Base-by-base conservation (phyloP, 2,113 vertebrate genomes). In the Isichthys henryi region DNA sequence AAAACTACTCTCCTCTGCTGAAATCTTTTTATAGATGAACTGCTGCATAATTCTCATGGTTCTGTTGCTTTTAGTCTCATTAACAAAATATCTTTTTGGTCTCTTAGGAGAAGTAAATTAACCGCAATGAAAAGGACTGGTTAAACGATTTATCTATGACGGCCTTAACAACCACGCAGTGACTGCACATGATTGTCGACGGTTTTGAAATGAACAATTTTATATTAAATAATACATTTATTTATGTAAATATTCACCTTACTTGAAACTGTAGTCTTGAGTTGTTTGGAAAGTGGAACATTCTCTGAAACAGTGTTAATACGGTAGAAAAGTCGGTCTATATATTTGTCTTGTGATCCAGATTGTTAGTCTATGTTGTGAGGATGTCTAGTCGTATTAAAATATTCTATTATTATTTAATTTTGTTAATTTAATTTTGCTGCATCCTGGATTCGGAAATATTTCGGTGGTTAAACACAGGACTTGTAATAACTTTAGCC, bases 11-110 rank as follows among this genome's bases (percentile, higher is more conserved):
- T 77, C 50, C 70, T 88, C 31, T 19, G 19, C 19, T 31, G 43
- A 11, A 23, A 46, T 58, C n/a, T 23, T 70, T 84, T 89, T 58
- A 89, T 89, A 56, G 15, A 82, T 88, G 17, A 88, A 56, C 77
- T 89, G 50, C 21, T 83, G 31, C 39, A 62, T 17, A 87, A 87
- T 19, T 58, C 70, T 58, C 35, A 17, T 83, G 2, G 49, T 56
- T 53, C 52, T 5, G 21, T 89, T 89, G 19, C 13, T 46, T 23
- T 46, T 89, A 27, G 11, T 58, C 31, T 58, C 50, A 82, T 82
- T 89, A 82, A 27, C 11, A 39, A n/a, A 56, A 82, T 89, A 82
- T 15, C 17, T 7, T 53, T 80, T 39, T 39, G 31, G 31, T 83
- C 49, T 46, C 49, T n/a, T 8, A 27, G 31, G 48, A 31, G 52